Evolutionary conservation across 2,113 vertebrate genomes (phyloP).

Genomic region (Daubentonia madagascariensis): DNA sequence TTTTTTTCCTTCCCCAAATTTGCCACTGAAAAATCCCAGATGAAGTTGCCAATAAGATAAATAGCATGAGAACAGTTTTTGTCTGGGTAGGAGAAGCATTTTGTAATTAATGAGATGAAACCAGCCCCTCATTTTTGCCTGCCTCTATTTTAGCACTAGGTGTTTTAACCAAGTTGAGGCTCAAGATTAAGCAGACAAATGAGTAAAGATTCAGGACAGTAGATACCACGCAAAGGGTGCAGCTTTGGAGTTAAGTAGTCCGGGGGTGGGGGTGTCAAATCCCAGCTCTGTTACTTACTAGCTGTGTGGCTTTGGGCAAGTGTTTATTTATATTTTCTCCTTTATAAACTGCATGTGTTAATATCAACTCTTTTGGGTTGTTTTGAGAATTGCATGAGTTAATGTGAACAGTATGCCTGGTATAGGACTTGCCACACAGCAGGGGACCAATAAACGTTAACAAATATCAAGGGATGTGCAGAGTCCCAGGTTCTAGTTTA

Average conservation of each 20-base stretch:
- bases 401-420: accelerated
- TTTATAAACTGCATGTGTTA: not conserved
- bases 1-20: not conserved
- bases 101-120: not conserved
- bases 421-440: not conserved
- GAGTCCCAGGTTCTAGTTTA: not conserved
- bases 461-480: too few species aligned
- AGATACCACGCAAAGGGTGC: accelerated
- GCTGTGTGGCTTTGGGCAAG: not conserved
- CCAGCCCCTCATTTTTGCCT: not conserved
- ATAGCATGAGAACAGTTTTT: not conserved
- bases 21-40: not conserved
- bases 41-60: not conserved
- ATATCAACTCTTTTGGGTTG: not conserved
- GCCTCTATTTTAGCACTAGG: not conserved
- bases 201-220: not conserved
- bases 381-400: not conserved
- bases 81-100: not conserved
- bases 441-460: not conserved
- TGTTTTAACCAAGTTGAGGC: not conserved
- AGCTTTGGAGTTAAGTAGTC: not conserved
- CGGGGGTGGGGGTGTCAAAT: too few species aligned
- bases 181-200: not conserved
- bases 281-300: not conserved
- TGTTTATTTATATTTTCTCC: not conserved